phyloP scores from a whole-genome alignment of 1,140 invertebrate species.

The Drosophila cardini region DNA sequence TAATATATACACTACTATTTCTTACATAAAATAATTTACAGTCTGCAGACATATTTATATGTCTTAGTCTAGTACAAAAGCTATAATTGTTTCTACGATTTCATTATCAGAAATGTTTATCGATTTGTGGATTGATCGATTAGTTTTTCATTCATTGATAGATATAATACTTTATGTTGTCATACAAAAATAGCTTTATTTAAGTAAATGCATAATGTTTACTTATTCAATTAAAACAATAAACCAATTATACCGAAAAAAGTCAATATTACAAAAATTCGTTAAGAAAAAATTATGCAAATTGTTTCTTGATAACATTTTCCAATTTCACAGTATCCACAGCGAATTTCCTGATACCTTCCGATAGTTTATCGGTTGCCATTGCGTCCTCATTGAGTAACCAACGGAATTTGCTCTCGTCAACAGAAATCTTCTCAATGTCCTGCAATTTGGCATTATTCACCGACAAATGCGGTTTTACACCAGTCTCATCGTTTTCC shows the following conservation, averaged over 20 bases:
- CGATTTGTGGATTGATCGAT: no score
- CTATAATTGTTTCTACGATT: no score
- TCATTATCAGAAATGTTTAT: no score
- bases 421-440: slow-evolving; percentile 91
- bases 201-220: slow-evolving; percentile 7
- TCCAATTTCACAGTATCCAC: slow-evolving; percentile 97
- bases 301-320: slow-evolving; percentile 86
- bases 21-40: no score
- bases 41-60: no score
- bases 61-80: no score
- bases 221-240: slow-evolving; percentile 8
- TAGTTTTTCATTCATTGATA: background rate
- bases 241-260: background rate
- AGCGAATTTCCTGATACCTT: slow-evolving; percentile 99
- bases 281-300: slow-evolving; percentile 33
- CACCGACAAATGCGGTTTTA: slow-evolving; percentile 86
- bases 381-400: slow-evolving; percentile 99
- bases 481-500: slow-evolving; percentile 88
- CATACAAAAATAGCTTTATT: slow-evolving; percentile 16
- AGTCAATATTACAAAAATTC: background rate
- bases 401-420: slow-evolving; percentile 96
- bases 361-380: slow-evolving; percentile 98
- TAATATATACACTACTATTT: no score
- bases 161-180: background rate
- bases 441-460: slow-evolving; percentile 88